Evolutionary conservation across 2,888 invertebrate species (phyloP).

Genomic region (Drosophila kanekoi): DNA sequence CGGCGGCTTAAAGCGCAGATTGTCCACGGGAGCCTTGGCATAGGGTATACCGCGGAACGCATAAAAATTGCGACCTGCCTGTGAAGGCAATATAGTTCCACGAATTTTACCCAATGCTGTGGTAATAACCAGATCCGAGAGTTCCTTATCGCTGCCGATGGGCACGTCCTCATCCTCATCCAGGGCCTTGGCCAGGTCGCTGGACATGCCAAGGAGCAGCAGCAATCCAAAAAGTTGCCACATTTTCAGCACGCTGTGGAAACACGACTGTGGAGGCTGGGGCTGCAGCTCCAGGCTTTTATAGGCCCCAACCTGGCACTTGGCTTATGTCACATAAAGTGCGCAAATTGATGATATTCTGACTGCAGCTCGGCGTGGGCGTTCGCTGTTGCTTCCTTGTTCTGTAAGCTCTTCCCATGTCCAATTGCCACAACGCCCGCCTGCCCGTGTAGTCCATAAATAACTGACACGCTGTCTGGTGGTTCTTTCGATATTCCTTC

Average conservation of each 20-base stretch:
- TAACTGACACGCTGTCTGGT: constrained; percentile 40
- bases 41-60: constrained; percentile 85
- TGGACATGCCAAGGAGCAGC: constrained; percentile 19
- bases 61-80: constrained; percentile 83
- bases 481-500: neutral
- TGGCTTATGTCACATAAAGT: constrained; percentile 61
- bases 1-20: constrained; percentile 84
- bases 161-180: constrained; percentile 42
- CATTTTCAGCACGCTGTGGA: constrained; percentile 41
- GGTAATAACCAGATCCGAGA: constrained; percentile 83
- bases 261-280: constrained; percentile 51
- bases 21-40: constrained; percentile 83
- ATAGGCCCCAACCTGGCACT: constrained; percentile 45
- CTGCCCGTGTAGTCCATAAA: constrained; percentile 63
- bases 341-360: constrained; percentile 66
- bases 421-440: constrained; percentile 52
- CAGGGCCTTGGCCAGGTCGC: constrained; percentile 36
- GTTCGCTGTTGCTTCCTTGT: constrained; percentile 50
- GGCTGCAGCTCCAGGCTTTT: constrained; percentile 52
- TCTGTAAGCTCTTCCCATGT: constrained; percentile 67
- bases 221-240: constrained; percentile 40
- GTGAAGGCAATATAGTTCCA: constrained; percentile 82
- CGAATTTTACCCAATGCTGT: constrained; percentile 84
- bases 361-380: constrained; percentile 43
- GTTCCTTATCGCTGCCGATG: constrained; percentile 80